A percentile compares a stretch with the other conserved stretches of the same genome.
These are phyloP conservation scores for Ceratotherium simum DNA, from an alignment of 2,113 vertebrate species.

Conservation along the genomic window DNA sequence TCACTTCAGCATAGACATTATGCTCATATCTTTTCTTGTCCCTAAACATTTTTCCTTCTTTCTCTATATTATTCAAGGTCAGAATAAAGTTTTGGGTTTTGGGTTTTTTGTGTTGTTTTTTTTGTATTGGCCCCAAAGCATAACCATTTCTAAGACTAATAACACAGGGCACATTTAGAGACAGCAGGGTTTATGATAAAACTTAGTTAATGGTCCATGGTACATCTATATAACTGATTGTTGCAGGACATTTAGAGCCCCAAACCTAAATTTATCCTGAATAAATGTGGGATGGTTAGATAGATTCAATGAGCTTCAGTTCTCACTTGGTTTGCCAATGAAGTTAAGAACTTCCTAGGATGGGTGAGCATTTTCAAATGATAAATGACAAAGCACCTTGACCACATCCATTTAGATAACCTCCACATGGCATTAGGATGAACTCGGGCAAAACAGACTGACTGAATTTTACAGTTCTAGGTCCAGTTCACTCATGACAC, in stretches of 20 bases:
- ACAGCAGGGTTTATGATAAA: background rate
- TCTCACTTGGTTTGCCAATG: slow-evolving; percentile 64
- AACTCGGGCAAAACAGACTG: slow-evolving; percentile 46
- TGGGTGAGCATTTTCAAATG: slow-evolving; percentile 46
- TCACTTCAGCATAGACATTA: slow-evolving; percentile 7
- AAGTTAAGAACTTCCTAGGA: slow-evolving; percentile 34
- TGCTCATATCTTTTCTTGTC: background rate
- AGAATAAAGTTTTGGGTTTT: slow-evolving; percentile 8
- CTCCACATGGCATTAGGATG: background rate
- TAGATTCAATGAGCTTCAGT: slow-evolving; percentile 42
- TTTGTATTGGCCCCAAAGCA: background rate
- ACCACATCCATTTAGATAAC: slow-evolving; percentile 55
- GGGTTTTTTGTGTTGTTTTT: background rate
- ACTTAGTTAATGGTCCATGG: slow-evolving; percentile 12
- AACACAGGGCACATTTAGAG: background rate
- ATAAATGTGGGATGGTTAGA: background rate
- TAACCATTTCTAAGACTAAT: slow-evolving; percentile 14
- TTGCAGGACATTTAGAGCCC: slow-evolving; percentile 8
- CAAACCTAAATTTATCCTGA: slow-evolving; percentile 54
- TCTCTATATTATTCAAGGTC: slow-evolving; percentile 32
- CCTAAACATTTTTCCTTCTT: background rate
- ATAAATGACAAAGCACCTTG: slow-evolving; percentile 49
- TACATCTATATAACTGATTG: slow-evolving; percentile 43
- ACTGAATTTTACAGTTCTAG: slow-evolving; percentile 43
- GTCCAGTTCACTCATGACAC: slow-evolving; percentile 18